phyloP scores from a whole-genome alignment of 2,888 invertebrate species.

The Bellardia pandia region DNA sequence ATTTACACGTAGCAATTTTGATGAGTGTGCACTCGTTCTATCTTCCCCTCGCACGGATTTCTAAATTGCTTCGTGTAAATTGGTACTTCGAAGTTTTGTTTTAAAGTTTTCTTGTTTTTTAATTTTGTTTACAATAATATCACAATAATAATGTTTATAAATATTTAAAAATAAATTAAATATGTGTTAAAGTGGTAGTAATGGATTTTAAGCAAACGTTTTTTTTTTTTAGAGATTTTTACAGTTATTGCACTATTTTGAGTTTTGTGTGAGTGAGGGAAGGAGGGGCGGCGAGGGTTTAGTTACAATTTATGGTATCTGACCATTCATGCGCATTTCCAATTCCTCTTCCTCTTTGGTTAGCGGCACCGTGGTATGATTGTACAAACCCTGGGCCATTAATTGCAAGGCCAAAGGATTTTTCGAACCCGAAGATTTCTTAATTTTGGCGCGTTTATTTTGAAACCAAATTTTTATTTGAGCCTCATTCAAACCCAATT shows the following conservation, averaged over 20 bases:
- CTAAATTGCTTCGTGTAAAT: too few species aligned
- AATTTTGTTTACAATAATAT: constrained; percentile 68
- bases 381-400: constrained; percentile 97
- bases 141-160: constrained; percentile 67
- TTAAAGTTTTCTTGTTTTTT: not conserved
- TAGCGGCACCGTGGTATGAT: constrained; percentile 91
- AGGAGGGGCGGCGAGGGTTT: constrained; percentile 53
- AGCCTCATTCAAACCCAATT: constrained; percentile 96
- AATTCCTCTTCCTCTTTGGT: constrained; percentile 90
- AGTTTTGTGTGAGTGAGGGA: constrained; percentile 4
- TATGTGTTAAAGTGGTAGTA: not conserved
- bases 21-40: too few species aligned
- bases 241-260: constrained; percentile 73
- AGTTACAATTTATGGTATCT: constrained; percentile 80
- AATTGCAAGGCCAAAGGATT: constrained; percentile 94
- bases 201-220: constrained; percentile 22
- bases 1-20: too few species aligned
- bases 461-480: constrained; percentile 99
- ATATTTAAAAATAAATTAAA: constrained; percentile 38
- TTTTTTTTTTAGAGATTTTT: constrained; percentile 44
- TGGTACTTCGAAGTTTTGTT: not conserved
- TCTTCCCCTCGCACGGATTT: too few species aligned
- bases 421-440: constrained; percentile 94
- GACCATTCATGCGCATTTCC: constrained; percentile 85
- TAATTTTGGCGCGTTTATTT: constrained; percentile 98